These are phyloP conservation scores for Garrulus glandarius DNA, from an alignment of 2,797 vertebrate genomes.

Conservation along the genomic window DNA sequence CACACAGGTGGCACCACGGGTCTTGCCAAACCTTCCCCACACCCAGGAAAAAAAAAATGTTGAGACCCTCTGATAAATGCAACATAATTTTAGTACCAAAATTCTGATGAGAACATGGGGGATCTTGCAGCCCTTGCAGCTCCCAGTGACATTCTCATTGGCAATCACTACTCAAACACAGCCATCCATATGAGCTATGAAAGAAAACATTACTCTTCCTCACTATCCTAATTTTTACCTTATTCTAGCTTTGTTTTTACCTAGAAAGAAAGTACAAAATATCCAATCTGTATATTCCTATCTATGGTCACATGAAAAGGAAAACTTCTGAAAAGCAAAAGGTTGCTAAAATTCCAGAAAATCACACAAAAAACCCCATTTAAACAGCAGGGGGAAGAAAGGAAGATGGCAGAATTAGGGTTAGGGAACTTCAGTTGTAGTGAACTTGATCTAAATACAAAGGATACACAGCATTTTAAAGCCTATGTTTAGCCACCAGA, in stretches of 20 bases:
- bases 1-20: fast-evolving
- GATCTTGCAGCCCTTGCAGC: neutral
- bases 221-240: neutral
- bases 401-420: neutral
- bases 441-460: neutral
- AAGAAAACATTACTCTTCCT: neutral
- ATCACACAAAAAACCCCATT: fast-evolving
- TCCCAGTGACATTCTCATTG: neutral
- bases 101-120: fast-evolving
- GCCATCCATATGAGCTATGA: neutral
- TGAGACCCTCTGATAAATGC: neutral
- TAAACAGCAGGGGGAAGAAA: neutral
- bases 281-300: neutral
- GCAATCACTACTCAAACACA: neutral
- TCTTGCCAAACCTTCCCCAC: neutral
- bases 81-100: neutral
- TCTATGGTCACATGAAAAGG: neutral
- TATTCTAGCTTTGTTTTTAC: neutral
- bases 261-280: neutral
- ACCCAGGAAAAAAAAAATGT: fast-evolving
- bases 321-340: neutral
- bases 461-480: neutral
- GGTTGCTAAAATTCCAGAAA: neutral
- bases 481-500: neutral
- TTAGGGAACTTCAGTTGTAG: neutral